Percentiles rank a stretch among this genome's conserved stretches.
Evolutionary conservation across 2,113 vertebrate species (phyloP).

Genomic region (Myrmophylax atrothorax): DNA sequence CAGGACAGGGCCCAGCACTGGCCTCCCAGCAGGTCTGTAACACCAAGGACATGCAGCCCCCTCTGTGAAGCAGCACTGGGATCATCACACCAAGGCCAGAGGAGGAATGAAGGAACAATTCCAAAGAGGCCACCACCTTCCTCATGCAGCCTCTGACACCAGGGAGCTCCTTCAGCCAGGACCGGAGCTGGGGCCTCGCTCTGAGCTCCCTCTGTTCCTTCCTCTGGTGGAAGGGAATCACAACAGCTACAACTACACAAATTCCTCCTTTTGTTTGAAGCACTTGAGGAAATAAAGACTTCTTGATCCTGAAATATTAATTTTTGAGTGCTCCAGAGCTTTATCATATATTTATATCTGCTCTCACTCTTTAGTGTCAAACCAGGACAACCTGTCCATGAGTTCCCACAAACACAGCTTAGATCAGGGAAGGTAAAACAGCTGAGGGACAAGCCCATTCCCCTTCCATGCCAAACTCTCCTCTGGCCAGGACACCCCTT

Average conservation of each 20-base stretch:
- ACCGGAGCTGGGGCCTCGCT: background rate
- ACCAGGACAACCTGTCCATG: background rate
- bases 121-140: background rate
- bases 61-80: background rate
- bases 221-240: background rate
- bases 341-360: background rate
- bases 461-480: background rate
- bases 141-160: background rate
- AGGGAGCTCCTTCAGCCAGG: background rate
- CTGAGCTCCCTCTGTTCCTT: background rate
- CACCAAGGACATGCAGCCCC: background rate
- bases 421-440: background rate
- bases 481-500: background rate
- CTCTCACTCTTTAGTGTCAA: background rate
- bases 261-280: background rate
- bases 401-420: background rate
- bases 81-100: background rate
- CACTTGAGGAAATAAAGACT: background rate
- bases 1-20: background rate
- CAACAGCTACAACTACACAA: background rate
- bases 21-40: background rate
- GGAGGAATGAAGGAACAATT: background rate
- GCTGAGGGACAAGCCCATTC: background rate
- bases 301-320: background rate
- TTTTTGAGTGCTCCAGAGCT: background rate